Base-by-base conservation (phyloP, 2,113 vertebrate genomes). In the Arvicanthis niloticus region DNA sequence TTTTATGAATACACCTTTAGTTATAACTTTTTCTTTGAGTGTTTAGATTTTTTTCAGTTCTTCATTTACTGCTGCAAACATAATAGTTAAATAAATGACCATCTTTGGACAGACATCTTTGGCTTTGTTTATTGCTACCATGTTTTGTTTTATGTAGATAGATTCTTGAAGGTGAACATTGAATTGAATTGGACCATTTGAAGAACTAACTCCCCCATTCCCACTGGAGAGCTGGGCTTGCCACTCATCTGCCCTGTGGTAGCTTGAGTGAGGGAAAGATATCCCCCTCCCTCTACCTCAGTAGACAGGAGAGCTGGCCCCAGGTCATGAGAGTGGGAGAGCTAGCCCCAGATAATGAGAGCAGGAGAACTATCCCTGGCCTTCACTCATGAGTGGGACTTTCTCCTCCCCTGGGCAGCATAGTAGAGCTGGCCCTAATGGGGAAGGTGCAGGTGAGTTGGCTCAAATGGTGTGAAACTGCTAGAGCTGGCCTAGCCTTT, bases 1-100 rank as follows among this genome's bases (percentile, higher is more conserved):
- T 91, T 92, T 95, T 94, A 76, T 76, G n/a, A 67, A n/a, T 73
- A 51, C 80, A 60, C 9, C 70, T 1, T 26, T 78, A 75, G 51
- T 56, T 82, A 11, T 40, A 9, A 34, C 80, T 70, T 40, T 68
- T 94, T 92, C 2, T 3, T 31, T 80, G 37, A 77, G 21, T 42
- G 77, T 45, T 95, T 96, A 89, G 70, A 82, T 95, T 96, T 89
- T 87, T 77, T 91, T 42, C 22, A 88, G 0, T 34, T 78, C 89
- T 95, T 85, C 58, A 72, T 88, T 91, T n/a, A 21, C 12, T 91
- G 4, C 10, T 78, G 24, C 42, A 80, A 60, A 68, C 68, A 56
- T 86, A 70, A 16, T 2, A 34, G 26, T 60, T 75, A 96, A 93
- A 70, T 85, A 87, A 68, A 48, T 68, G n/a, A 94, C 81, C 42